phyloP scores from a whole-genome alignment of 2,113 vertebrate genomes.

The Microtus oregoni region DNA sequence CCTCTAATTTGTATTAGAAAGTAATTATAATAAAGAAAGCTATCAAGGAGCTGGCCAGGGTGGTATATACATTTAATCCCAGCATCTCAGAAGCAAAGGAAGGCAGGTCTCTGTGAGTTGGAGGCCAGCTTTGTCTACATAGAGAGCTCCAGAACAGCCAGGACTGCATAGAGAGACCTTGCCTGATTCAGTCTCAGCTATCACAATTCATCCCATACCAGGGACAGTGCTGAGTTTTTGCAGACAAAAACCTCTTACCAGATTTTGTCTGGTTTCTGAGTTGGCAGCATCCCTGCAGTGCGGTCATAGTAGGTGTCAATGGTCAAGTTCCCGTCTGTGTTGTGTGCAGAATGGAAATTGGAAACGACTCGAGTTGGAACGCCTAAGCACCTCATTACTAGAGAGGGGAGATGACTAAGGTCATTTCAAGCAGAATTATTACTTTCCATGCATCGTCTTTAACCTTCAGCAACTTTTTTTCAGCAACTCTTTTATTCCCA shows the following conservation, averaged over 20 bases:
- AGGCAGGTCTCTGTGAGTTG: background rate
- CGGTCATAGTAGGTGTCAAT: constrained; percentile 88
- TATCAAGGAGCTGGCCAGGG: background rate
- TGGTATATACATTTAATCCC: background rate
- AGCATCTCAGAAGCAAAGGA: background rate
- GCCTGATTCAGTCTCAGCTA: background rate
- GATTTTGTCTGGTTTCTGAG: constrained; percentile 86
- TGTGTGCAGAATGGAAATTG: constrained; percentile 92
- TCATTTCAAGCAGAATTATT: background rate
- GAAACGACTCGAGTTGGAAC: constrained; percentile 92
- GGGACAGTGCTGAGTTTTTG: background rate
- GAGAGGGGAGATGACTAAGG: background rate
- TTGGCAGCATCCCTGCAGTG: constrained; percentile 82
- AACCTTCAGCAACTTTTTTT: constrained; percentile 37
- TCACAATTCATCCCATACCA: background rate
- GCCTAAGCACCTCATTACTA: constrained; percentile 93
- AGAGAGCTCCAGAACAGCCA: background rate
- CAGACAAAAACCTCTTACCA: constrained; percentile 86
- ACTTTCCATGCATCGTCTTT: background rate
- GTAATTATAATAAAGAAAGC: constrained; percentile 12
- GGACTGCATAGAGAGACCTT: background rate
- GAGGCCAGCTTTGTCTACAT: background rate
- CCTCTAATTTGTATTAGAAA: constrained; percentile 29
- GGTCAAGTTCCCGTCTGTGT: constrained; percentile 89
- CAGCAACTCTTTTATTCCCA: background rate